These are phyloP conservation scores for Agrypnus murinus DNA, from an alignment of 2,888 invertebrate genomes.

Conservation along the genomic window DNA sequence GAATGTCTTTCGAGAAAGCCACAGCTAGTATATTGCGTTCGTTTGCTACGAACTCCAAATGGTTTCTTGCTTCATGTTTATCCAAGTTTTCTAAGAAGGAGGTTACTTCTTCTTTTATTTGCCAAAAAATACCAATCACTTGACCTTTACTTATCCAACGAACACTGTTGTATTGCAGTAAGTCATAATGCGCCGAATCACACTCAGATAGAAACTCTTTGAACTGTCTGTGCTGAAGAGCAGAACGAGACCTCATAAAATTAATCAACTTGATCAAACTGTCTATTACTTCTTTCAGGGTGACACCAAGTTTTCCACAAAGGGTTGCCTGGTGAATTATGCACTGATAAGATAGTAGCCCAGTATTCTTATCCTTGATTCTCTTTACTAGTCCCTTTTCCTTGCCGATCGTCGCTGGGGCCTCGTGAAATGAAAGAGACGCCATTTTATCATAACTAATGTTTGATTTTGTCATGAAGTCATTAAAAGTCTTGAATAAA, in stretches of 20 bases:
- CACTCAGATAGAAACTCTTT: conserved; percentile 52
- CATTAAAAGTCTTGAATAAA: conserved; percentile 54
- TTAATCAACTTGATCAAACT: conserved; percentile 56
- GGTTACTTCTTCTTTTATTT: conserved; percentile 56
- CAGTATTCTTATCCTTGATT: conserved; percentile 39
- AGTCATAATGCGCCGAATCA: conserved; percentile 60
- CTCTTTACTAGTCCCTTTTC: conserved; percentile 55
- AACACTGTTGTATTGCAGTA: conserved; percentile 59
- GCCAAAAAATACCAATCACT: conserved; percentile 55
- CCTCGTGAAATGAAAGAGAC: conserved; percentile 51
- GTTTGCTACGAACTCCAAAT: conserved; percentile 53
- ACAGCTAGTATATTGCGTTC: conserved; percentile 50
- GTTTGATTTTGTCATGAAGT: conserved; percentile 42
- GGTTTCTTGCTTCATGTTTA: conserved; percentile 57
- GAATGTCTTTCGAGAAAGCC: conserved; percentile 27
- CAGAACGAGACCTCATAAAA: conserved; percentile 54
- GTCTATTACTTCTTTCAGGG: conserved; percentile 54
- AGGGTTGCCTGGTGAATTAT: conserved; percentile 56
- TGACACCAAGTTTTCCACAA: conserved; percentile 53
- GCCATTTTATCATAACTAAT: conserved; percentile 33
- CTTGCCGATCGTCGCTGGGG: conserved; percentile 56
- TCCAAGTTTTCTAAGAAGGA: conserved; percentile 57
- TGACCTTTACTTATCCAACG: conserved; percentile 58
- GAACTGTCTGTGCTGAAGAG: conserved; percentile 53
- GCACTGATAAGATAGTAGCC: conserved; percentile 54